phyloP scores from a whole-genome alignment of 2,797 vertebrate genomes.

The Eleutherodactylus coqui region DNA sequence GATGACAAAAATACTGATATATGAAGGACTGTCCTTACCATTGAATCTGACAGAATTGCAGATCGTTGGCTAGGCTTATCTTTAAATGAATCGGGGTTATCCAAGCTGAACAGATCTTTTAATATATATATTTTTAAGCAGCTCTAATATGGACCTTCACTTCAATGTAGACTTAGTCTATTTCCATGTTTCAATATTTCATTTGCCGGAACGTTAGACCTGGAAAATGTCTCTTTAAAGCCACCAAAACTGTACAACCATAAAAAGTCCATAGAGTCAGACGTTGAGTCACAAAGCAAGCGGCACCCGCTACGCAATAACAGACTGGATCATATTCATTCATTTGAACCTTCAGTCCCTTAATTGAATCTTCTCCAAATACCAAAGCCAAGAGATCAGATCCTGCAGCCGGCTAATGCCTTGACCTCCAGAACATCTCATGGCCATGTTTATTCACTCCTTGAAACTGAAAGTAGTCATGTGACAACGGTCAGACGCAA shows the following conservation, averaged over 20 bases:
- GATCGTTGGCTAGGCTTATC: too few species aligned
- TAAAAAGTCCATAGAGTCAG: background rate
- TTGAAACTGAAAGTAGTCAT: slow-evolving; percentile 27
- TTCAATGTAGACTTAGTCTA: too few species aligned
- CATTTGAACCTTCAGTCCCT: background rate
- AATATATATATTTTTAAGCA: background rate
- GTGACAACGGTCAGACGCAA: slow-evolving; percentile 11
- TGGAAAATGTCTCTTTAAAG: background rate
- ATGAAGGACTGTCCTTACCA: too few species aligned
- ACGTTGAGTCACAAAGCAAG: background rate
- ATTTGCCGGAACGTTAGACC: background rate
- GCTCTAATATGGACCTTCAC: background rate
- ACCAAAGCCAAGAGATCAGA: background rate
- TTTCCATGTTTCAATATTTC: too few species aligned
- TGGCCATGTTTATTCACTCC: slow-evolving; percentile 20
- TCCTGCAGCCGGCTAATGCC: slow-evolving; percentile 4
- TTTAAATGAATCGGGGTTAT: too few species aligned
- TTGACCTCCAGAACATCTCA: slow-evolving; percentile 29
- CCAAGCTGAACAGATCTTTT: too few species aligned
- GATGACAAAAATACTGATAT: too few species aligned
- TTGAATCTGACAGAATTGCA: too few species aligned
- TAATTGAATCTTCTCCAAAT: background rate
- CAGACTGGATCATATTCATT: background rate
- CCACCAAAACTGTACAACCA: background rate
- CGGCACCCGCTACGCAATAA: background rate